Base-by-base conservation (phyloP, 2,888 invertebrate species). In the Tridacna gigas region DNA sequence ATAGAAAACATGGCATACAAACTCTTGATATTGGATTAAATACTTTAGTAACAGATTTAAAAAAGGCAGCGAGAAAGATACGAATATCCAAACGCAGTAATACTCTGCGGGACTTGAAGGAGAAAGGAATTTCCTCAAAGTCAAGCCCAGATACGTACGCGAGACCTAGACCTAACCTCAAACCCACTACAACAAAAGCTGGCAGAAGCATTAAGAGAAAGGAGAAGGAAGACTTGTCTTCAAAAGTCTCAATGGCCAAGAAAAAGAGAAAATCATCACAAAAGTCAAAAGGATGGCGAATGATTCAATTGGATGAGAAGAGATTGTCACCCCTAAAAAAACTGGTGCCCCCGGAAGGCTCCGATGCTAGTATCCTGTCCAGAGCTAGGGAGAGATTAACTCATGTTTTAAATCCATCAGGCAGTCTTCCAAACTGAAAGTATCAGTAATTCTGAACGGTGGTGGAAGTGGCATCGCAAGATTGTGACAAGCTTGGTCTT, bases 1-100 rank as follows among this genome's bases (percentile, higher is more conserved):
- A 81, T n/a, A 80, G 91, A n/a, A 83, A 84, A 9, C 94, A 94
- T 84, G 45, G 51, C 9, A 71, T 71, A 25, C 22, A 71, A 48
- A 22, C 25, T 15, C 9, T 9, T 0, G 51, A 51, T 15, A 9
- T 67, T 45, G 45, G 45, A 12, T 15, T 67, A n/a, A 67, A 4
- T 13, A n/a, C 26, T 3, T 71, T 51, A 51, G 71, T 71, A 0
- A 47, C 25, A 15, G 71, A 71, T 71, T 22, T 71, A 25, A 71
- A 71, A 51, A 71, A 48, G n/a, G 71, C 48, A 71, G 71, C 71
- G 4, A n/a, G 26, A 51, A 71, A 71, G 11, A 71, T 12, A 25
- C 71, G 71, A 20, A 25, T 25, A 22, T 71, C 71, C 2, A 71
- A 51, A 71, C 48, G 71, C 3, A 51, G 71, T 25, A 71, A 71